Evolutionary conservation across 1,140 invertebrate species (phyloP), one percentile per base, ranked within the genome.

Genomic region (Paraescarpia echinospica): DNA sequence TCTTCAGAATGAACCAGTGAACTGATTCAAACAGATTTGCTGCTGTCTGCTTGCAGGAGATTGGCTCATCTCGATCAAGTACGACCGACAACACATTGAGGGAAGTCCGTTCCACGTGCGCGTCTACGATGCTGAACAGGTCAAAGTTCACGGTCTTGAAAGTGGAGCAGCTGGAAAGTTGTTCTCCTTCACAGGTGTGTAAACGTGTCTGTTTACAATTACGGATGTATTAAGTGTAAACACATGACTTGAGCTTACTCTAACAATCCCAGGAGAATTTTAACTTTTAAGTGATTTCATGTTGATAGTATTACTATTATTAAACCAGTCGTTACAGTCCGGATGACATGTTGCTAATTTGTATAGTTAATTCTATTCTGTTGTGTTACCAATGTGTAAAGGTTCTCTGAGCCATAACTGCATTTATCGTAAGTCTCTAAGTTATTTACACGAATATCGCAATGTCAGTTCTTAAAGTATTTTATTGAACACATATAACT

Each of bases 51-150:
- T 93, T 93, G 41, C 93, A 97, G 97, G 97, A 89, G 98, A 99
- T 94, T 99, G 99, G 99, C 98, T 98, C 94, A 99, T 99, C 92
- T 98, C 98, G 93, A 99, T 99, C 93, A 97, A 98, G 34, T 99
- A 99, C 95, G 98, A 99, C 94, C 98, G 98, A 77, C 98, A 98
- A 95, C 98, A 99, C 95, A 99, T 99, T 94, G 98, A 98, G 95
- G 99, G 99, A 90, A 96, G 95, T 93, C 96, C 96, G 35, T 96
- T 95, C 93, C 93, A 93, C 33, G 94, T 96, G 27, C 94, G 94
- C 34, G 96, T 96, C 8, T 96, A 94, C 93, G 96, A 96, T 94
- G 95, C 95, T 22, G 93, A 94, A 12, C 92, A 93, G 90, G 95
- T 96, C 12, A 92, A 94, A 34, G 95, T 96, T 14, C 95, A 94